Evolutionary conservation across 2,797 vertebrate species (phyloP).

Genomic region (Chiroxiphia lanceolata): DNA sequence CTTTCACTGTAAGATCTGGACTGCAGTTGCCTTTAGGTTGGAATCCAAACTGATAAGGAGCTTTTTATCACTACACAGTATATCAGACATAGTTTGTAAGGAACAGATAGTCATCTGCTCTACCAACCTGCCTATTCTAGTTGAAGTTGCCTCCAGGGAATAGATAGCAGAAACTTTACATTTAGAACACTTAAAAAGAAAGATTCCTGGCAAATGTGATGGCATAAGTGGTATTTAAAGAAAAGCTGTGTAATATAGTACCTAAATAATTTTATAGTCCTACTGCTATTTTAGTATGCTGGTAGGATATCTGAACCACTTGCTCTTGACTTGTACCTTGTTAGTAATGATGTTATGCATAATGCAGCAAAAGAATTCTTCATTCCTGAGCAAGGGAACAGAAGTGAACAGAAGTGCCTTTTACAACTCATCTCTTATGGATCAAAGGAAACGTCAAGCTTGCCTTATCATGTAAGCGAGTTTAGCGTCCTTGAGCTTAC

Average conservation of each 20-base stretch:
- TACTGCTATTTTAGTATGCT: conserved; percentile 63
- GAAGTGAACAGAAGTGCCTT: conserved; percentile 58
- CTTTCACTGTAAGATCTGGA: conserved; percentile 72
- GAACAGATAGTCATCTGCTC: conserved; percentile 59
- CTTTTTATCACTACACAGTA: conserved; percentile 61
- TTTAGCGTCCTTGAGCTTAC: conserved; percentile 36
- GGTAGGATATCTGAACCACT: conserved; percentile 52
- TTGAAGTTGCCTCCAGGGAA: conserved; percentile 59
- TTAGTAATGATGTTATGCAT: conserved; percentile 76
- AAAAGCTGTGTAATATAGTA: conserved; percentile 49
- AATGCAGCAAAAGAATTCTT: conserved; percentile 75
- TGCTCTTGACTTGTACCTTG: conserved; percentile 65
- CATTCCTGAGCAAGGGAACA: conserved; percentile 59
- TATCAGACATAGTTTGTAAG: conserved; percentile 28
- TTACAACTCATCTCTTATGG: conserved; percentile 58
- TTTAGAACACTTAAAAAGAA: conserved; percentile 65
- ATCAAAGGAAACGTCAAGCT: conserved; percentile 68
- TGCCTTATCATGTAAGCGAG: conserved; percentile 41
- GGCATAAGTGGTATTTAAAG: conserved; percentile 62
- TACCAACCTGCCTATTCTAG: conserved; percentile 61
- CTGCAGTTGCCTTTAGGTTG: conserved; percentile 69
- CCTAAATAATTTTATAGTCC: conserved; percentile 66
- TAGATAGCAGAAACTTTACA: conserved; percentile 65
- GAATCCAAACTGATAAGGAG: conserved; percentile 74
- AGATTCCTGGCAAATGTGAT: conserved; percentile 41